Evolutionary conservation across 2,113 vertebrate species (phyloP).

Genomic region (Aleadryas rufinucha): DNA sequence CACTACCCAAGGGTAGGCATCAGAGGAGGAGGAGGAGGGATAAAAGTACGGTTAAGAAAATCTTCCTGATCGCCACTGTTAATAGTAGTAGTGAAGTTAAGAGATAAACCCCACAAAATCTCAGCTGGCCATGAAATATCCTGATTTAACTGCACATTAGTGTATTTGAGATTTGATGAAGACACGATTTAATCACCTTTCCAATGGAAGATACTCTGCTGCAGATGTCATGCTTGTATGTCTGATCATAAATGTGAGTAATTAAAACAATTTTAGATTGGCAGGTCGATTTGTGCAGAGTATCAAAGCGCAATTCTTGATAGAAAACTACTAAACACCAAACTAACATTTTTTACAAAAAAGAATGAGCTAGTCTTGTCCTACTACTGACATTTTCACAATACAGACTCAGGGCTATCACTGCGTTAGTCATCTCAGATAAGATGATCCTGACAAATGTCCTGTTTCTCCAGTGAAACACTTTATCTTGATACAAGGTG

Average conservation of each 20-base stretch:
- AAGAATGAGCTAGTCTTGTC: neutral
- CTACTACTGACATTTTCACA: neutral
- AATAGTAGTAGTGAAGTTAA: neutral
- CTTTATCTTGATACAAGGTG: neutral
- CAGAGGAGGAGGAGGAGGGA: neutral
- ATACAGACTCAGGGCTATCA: neutral
- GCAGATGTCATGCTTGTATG: fast-evolving
- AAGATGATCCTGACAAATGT: neutral
- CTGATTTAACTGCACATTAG: neutral
- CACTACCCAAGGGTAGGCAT: fast-evolving
- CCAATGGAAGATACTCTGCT: neutral
- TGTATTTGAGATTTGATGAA: neutral
- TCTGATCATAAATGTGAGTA: neutral
- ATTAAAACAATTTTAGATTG: neutral
- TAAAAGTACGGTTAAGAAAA: neutral
- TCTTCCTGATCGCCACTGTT: neutral
- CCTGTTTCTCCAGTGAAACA: neutral
- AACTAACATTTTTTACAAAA: neutral
- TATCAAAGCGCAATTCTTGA: neutral
- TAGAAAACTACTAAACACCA: neutral
- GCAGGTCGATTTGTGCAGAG: neutral
- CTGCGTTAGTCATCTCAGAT: neutral
- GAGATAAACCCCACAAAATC: neutral
- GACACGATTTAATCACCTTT: neutral
- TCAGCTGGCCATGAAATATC: neutral